Base-by-base conservation (phyloP, 2,888 invertebrate genomes). In the Frankliniella fusca region DNA sequence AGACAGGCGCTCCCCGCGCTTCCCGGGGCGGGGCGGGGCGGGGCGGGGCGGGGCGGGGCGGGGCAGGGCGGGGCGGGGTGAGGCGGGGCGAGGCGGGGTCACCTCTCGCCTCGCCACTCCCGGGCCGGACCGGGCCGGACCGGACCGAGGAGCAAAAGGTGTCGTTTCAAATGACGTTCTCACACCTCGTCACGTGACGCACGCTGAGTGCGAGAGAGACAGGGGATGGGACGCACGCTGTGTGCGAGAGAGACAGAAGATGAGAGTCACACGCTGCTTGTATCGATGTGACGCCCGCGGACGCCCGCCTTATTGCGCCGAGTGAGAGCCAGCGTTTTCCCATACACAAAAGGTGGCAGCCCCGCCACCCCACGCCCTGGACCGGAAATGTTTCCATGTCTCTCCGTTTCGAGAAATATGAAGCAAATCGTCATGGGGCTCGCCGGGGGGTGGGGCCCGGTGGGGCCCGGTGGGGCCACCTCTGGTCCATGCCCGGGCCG, bases 401-500 rank as follows among this genome's bases (percentile, higher is more conserved):
- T 76, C 61, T 7, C 15, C 61, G 61, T 76, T 76, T 76, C 70
- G 27, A 76, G 70, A 76, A 76, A 76, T 76, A 76, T 76, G 70
- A 76, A 76, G 70, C 70, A 76, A 85, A 85, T 85, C 81, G 70
- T 81, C 80, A 48, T 83, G 83, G 83, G 83, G 83, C 82, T 83
- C 82, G 83, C 83, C 81, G 81, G 84, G 80, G 83, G 83, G 83
- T 83, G 83, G 83, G 83, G 48, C 54, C 82, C 80, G 82, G 23
- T 7, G 23, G 65, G 1, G 8, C n/a, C 2, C n/a, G 18, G 65
- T 23, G 11, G 23, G 70, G 70, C 70, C 70, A 23, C 23, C 70
- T 7, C 23, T 84, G n/a, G n/a, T n/a, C n/a, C n/a, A n/a, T n/a
- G 84, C 84, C 84, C 84, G 83, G 84, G 83, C 81, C 82, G 81